phyloP scores from a whole-genome alignment of 2,888 invertebrate species.

The Campoplex nolae region DNA sequence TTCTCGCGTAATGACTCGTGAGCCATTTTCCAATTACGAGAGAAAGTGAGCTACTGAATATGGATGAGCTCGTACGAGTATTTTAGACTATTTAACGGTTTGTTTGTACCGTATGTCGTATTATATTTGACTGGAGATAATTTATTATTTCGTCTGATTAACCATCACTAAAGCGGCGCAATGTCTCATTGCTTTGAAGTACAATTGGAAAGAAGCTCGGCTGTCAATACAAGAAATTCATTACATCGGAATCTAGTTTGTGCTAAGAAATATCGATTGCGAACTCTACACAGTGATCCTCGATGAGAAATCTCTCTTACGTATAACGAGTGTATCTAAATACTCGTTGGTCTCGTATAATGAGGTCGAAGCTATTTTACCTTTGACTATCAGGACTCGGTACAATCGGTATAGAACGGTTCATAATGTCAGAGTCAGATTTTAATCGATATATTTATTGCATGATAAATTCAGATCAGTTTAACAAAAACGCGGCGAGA shows the following conservation, averaged over 20 bases:
- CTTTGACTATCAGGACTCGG: slow-evolving; percentile 31
- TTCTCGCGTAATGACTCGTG: slow-evolving; percentile 55
- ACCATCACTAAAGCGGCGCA: slow-evolving; percentile 34
- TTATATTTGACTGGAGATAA: slow-evolving; percentile 3
- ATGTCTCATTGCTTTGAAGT: slow-evolving; percentile 42
- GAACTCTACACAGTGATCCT: slow-evolving; percentile 20
- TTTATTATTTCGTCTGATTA: slow-evolving; percentile 25
- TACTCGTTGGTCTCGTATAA: slow-evolving; percentile 17
- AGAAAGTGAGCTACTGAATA: slow-evolving; percentile 22
- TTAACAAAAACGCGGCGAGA: not conserved
- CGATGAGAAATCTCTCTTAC: slow-evolving; percentile 42
- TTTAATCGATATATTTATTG: slow-evolving; percentile 56
- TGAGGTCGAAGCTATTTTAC: slow-evolving; percentile 56
- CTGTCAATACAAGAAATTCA: slow-evolving; percentile 36
- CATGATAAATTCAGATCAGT: slow-evolving; percentile 50
- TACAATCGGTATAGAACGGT: slow-evolving; percentile 41
- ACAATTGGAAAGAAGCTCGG: slow-evolving; percentile 16
- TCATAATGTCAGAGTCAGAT: slow-evolving; percentile 56
- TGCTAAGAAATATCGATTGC: slow-evolving; percentile 21
- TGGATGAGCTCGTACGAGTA: not conserved
- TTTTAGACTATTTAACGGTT: slow-evolving; percentile 31
- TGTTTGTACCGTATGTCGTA: slow-evolving; percentile 1
- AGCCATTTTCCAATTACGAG: slow-evolving; percentile 56
- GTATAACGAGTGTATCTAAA: slow-evolving; percentile 8
- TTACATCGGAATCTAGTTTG: slow-evolving; percentile 25